A percentile compares a stretch with the other conserved stretches of the same genome.
phyloP scores from a whole-genome alignment of 2,113 vertebrate species.

The Oncorhynchus keta region DNA sequence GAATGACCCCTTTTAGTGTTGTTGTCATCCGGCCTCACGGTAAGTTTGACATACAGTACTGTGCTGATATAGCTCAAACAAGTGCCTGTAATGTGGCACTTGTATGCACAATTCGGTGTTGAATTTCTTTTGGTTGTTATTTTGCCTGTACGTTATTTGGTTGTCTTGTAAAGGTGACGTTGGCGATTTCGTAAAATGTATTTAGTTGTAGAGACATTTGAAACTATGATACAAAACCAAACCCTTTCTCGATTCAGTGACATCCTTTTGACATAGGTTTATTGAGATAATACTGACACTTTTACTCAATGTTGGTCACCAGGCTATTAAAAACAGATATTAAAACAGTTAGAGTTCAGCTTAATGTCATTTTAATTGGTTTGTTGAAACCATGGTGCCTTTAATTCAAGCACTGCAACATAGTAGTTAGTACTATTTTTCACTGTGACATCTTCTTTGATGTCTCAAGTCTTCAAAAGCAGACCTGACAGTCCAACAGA shows the following conservation, averaged over 20 bases:
- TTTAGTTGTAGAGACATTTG: not conserved
- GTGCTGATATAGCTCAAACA: too few relatives aligned
- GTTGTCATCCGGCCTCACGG: too few relatives aligned
- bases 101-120: not conserved
- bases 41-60: too few relatives aligned
- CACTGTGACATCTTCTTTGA: constrained; percentile 32
- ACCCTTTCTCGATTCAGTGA: constrained; percentile 24
- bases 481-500: constrained; percentile 55
- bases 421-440: constrained; percentile 39
- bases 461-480: constrained; percentile 56
- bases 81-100: too few relatives aligned
- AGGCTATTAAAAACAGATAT: constrained; percentile 73
- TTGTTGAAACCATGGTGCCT: constrained; percentile 46
- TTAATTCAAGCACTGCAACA: constrained; percentile 50
- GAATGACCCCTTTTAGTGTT: too few relatives aligned
- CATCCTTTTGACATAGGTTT: constrained; percentile 74
- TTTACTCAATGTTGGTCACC: constrained; percentile 72
- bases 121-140: not conserved
- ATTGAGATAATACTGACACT: constrained; percentile 81
- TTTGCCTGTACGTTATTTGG: not conserved
- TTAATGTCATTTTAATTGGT: constrained; percentile 40
- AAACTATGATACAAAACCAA: constrained; percentile 21
- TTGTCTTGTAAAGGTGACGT: not conserved
- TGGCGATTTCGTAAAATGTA: not conserved
- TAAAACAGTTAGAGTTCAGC: constrained; percentile 66